Conservation (phyloP, 2,797 vertebrate species). For the Pipistrellus pipistrellus region DNA sequence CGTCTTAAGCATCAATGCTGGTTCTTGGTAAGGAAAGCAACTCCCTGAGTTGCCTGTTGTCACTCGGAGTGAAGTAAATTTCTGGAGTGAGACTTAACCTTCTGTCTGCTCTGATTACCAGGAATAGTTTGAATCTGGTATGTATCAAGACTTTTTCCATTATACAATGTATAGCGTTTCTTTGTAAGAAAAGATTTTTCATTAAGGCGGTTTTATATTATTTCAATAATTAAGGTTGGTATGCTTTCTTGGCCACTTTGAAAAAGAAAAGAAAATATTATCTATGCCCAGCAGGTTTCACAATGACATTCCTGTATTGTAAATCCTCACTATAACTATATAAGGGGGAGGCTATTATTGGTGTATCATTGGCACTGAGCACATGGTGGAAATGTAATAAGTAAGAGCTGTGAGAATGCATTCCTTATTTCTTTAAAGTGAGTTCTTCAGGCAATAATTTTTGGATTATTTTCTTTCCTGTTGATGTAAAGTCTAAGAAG, state of each 20-base stretch:
- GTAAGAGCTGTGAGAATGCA: not conserved
- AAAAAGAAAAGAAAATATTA: conserved; percentile 1
- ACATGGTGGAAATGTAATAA: not conserved
- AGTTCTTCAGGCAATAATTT: conserved; percentile 28
- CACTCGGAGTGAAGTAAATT: conserved; percentile 74
- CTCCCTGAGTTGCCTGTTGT: conserved; percentile 80
- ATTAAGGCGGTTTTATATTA: conserved; percentile 11
- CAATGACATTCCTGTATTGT: not conserved
- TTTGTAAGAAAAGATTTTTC: conserved; percentile 64
- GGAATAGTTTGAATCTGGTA: conserved; percentile 70
- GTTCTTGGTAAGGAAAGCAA: conserved; percentile 82
- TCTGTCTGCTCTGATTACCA: conserved; percentile 75
- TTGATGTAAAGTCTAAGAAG: conserved; percentile 4
- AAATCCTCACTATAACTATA: conserved; percentile 26
- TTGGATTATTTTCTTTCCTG: conserved; percentile 29
- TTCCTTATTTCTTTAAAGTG: not conserved
- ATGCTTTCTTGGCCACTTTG: not conserved
- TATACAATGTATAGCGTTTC: conserved; percentile 52
- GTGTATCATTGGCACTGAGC: not conserved
- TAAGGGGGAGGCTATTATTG: not conserved
- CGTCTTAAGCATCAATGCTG: conserved; percentile 82
- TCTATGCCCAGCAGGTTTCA: not conserved
- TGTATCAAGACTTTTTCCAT: conserved; percentile 66
- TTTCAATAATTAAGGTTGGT: not conserved
- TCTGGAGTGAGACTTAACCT: conserved; percentile 81